phyloP scores from a whole-genome alignment of 1,140 invertebrate genomes.

The Polyergus mexicanus region DNA sequence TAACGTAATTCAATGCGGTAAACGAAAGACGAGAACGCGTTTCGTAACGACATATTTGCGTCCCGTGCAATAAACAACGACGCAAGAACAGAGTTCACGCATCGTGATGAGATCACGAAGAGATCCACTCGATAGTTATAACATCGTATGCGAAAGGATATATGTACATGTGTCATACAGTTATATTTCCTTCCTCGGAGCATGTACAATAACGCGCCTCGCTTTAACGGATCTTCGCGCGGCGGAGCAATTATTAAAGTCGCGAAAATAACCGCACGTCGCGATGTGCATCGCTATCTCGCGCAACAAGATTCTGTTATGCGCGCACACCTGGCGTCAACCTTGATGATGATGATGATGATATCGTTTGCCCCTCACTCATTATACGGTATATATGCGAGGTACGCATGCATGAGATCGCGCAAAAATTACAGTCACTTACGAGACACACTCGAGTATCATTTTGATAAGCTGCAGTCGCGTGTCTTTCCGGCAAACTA shows the following conservation, averaged over 20 bases:
- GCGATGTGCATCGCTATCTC: not conserved
- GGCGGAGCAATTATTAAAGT: slow-evolving; percentile 55
- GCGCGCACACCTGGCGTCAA: slow-evolving; percentile 33
- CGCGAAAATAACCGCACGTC: slow-evolving; percentile 6
- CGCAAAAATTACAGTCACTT: slow-evolving; percentile 39
- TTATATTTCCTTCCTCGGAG: slow-evolving; percentile 35
- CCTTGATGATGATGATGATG: slow-evolving; percentile 19
- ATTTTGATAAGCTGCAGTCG: not conserved
- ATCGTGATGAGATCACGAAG: slow-evolving; percentile 9
- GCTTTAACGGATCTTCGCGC: slow-evolving; percentile 56
- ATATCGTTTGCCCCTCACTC: slow-evolving; percentile 16
- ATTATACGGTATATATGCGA: not conserved
- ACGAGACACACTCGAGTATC: not conserved
- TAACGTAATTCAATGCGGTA: not conserved
- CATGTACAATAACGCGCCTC: slow-evolving; percentile 33
- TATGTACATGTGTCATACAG: slow-evolving; percentile 44
- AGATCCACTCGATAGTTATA: slow-evolving; percentile 19
- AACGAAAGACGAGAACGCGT: slow-evolving; percentile 4
- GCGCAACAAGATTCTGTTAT: slow-evolving; percentile 33
- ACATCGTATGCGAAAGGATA: slow-evolving; percentile 1
- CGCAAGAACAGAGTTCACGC: not conserved
- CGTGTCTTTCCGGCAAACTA: not conserved
- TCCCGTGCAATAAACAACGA: slow-evolving; percentile 4
- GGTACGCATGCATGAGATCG: slow-evolving; percentile 38
- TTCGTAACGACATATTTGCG: not conserved